Evolutionary conservation across 2,113 vertebrate species (phyloP), one percentile per base, ranked within the genome.

Genomic region (Mionectes macconnelli): DNA sequence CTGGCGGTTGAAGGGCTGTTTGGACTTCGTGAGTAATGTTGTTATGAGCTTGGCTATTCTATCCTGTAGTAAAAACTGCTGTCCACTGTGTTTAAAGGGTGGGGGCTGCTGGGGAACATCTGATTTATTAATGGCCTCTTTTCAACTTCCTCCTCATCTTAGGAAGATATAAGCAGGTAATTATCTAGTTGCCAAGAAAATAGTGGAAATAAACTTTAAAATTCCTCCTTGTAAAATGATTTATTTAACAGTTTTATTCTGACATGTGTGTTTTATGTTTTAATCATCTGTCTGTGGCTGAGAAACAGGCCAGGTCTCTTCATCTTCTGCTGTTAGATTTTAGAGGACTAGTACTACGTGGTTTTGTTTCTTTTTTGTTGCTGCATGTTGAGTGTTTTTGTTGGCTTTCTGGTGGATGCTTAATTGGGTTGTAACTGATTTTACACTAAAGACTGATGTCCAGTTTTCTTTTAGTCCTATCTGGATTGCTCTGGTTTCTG

Each of bases 131-230:
- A 88, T 78, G 64, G 85, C 60, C 88, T 95, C 92, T 95, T 88
- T 92, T 90, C 92, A 88, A 88, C 85, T 97, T 96, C 94, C 92
- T 95, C 60, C 94, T 96, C 96, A 94, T 96, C 95, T 96, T 96
- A 96, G 95, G 94, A 94, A 95, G 94, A 92, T 93, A 78, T 90
- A 95, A 97, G 96, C 94, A 97, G 96, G 94, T 96, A 96, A 96
- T 96, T 96, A 96, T 69, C 92, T 89, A 86, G 93, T 96, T 94
- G 83, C 87, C 83, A 93, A 94, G 90, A 97, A 95, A 87, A 60
- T 5, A 30, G 55, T 96, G 57, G 76, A 96, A 94, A 94, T 94
- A 96, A 96, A 97, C 96, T 91, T 94, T 82, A 90, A 82, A 96
- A 94, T 93, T 90, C 79, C 90, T 96, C 68, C 92, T 84, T 93